A percentile compares a stretch with the other conserved stretches of the same genome.
phyloP scores from a whole-genome alignment of 2,113 vertebrate species.

The Ictalurus punctatus region DNA sequence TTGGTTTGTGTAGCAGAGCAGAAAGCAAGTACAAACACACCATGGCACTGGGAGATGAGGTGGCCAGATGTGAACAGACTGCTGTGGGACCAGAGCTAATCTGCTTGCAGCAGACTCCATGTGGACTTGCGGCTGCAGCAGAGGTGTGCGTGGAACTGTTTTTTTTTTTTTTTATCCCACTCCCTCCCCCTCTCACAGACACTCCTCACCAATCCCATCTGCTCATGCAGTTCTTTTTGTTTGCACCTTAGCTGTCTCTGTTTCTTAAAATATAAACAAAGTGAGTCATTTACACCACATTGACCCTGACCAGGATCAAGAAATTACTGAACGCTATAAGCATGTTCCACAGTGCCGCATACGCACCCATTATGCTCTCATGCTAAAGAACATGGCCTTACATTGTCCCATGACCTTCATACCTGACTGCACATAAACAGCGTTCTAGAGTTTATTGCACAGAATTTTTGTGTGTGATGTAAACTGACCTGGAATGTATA shows the following conservation, averaged over 20 bases:
- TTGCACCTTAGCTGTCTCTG: background rate
- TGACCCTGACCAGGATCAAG: background rate
- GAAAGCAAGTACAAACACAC: background rate
- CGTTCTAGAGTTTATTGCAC: background rate
- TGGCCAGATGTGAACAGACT: conserved; percentile 22
- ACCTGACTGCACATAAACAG: background rate
- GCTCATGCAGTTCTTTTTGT: background rate
- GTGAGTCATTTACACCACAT: background rate
- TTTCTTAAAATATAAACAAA: background rate
- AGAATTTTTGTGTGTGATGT: background rate
- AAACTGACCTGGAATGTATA: background rate
- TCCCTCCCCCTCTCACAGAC: background rate
- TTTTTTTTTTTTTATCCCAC: background rate
- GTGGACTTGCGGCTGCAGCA: background rate
- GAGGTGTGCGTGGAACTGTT: background rate
- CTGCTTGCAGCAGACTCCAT: background rate
- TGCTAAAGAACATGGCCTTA: background rate
- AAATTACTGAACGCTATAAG: background rate
- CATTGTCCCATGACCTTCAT: background rate
- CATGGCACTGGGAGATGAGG: background rate
- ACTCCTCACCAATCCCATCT: background rate
- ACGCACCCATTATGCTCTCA: background rate
- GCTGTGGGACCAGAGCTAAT: background rate
- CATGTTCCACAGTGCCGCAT: background rate
- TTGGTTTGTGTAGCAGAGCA: background rate